phyloP scores from a whole-genome alignment of 2,888 invertebrate genomes.

The Carpatolechia fugitivella region DNA sequence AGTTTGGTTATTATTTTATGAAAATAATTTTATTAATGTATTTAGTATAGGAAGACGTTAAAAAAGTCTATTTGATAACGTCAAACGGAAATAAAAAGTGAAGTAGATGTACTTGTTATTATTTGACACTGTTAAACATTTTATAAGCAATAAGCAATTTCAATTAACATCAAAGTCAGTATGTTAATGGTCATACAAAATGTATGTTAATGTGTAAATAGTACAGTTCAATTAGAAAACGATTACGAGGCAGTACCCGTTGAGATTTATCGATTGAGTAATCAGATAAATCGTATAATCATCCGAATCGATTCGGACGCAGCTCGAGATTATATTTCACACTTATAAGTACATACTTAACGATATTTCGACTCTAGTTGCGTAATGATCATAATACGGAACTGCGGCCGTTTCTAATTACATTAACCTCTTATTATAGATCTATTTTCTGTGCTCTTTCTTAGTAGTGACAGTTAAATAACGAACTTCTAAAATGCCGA shows the following conservation, averaged over 20 bases:
- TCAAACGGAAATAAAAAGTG: too few relatives aligned
- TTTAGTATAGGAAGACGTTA: too few relatives aligned
- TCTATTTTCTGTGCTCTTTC: conserved; percentile 62
- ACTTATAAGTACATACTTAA: conserved; percentile 14
- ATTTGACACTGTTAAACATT: too few relatives aligned
- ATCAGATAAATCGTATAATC: conserved; percentile 7
- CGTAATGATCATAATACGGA: conserved; percentile 25
- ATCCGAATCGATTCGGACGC: conserved; percentile 21
- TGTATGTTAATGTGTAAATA: neutral
- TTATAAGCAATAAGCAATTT: too few relatives aligned
- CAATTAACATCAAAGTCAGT: neutral
- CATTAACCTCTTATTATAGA: conserved; percentile 34
- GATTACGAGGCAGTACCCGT: conserved; percentile 2
- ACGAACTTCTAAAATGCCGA: conserved; percentile 7
- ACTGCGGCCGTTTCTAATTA: conserved; percentile 39
- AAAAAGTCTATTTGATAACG: too few relatives aligned
- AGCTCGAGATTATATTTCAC: conserved; percentile 20
- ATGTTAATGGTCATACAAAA: neutral
- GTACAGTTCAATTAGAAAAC: neutral
- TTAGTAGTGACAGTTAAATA: conserved; percentile 65
- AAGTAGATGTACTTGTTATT: too few relatives aligned
- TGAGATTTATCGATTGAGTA: conserved; percentile 10
- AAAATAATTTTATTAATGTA: too few relatives aligned
- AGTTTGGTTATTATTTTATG: too few relatives aligned
- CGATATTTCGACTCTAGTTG: neutral